Percentiles rank a stretch among this genome's conserved stretches.
Evolutionary conservation across 2,113 vertebrate genomes (phyloP).

Genomic region (Pelobates fuscus): DNA sequence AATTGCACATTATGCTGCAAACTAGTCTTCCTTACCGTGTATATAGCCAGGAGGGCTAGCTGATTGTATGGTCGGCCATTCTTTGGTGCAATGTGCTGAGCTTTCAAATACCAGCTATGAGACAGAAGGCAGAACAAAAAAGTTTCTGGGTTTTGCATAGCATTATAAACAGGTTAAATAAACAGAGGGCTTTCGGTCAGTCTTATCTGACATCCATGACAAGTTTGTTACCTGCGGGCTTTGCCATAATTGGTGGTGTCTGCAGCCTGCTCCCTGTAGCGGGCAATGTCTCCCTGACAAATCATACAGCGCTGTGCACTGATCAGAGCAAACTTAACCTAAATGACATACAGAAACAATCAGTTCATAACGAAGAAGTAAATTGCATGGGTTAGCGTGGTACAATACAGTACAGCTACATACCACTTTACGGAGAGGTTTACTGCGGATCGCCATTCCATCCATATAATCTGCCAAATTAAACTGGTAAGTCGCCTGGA

Average conservation of each 20-base stretch:
- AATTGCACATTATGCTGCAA: too few species aligned
- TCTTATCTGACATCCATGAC: neutral
- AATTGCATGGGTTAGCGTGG: neutral
- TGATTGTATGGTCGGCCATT: conserved; percentile 97
- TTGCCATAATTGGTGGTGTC: conserved; percentile 95
- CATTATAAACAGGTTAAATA: too few species aligned
- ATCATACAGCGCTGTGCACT: conserved; percentile 97
- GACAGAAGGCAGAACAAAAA: too few species aligned
- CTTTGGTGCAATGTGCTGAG: conserved; percentile 97
- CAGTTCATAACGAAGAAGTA: neutral
- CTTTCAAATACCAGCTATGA: conserved; percentile 95
- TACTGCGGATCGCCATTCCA: conserved; percentile 89
- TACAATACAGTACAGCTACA: conserved; percentile 2
- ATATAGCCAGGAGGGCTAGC: conserved; percentile 91
- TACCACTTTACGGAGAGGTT: conserved; percentile 90
- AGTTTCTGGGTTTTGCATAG: too few species aligned
- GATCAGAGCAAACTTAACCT: conserved; percentile 98
- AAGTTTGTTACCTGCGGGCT: conserved; percentile 84
- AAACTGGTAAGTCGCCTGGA: conserved; percentile 92
- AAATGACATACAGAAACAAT: neutral
- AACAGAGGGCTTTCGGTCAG: too few species aligned
- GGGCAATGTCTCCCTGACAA: conserved; percentile 94
- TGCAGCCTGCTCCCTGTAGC: conserved; percentile 94
- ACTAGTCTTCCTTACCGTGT: conserved; percentile 80
- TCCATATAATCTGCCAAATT: conserved; percentile 96